These are phyloP conservation scores for Cryptophagus acutangulus DNA, from an alignment of 2,888 invertebrate genomes.

Conservation along the genomic window DNA sequence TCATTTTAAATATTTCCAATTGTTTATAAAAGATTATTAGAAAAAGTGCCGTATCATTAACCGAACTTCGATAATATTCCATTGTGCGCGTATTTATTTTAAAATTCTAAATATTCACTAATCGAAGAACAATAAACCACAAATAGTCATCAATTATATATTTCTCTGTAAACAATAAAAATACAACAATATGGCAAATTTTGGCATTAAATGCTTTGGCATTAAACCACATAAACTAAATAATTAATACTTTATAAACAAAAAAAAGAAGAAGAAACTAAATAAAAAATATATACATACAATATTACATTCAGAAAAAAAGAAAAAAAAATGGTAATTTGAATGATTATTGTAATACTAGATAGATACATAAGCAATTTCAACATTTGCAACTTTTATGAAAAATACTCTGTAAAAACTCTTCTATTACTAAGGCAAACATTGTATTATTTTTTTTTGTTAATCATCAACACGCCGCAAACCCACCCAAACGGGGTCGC, in stretches of 20 bases:
- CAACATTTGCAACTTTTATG: conserved; percentile 39
- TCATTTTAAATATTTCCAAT: no score
- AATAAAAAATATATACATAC: conserved; percentile 1
- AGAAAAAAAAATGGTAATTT: conserved; percentile 32
- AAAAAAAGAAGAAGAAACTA: conserved; percentile 23
- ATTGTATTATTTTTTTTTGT: no score
- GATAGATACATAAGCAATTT: no score
- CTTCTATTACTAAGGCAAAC: conserved; percentile 43
- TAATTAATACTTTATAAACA: conserved; percentile 35
- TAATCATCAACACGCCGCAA: no score
- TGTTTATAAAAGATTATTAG: no score
- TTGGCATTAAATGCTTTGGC: conserved; percentile 51
- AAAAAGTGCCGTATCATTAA: no score
- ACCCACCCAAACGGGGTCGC: no score
- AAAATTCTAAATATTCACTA: no score
- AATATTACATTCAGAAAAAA: conserved; percentile 14
- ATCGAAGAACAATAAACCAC: no score
- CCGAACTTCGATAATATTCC: no score
- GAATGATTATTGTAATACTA: no score
- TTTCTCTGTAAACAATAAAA: conserved; percentile 42
- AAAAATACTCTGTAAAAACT: conserved; percentile 49
- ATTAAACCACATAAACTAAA: conserved; percentile 42
- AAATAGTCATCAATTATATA: conserved; percentile 35
- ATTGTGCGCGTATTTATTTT: no score
- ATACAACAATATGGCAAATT: conserved; percentile 49